These are phyloP conservation scores for Phytoseiulus persimilis DNA, from an alignment of 2,888 invertebrate genomes.

Conservation along the genomic window DNA sequence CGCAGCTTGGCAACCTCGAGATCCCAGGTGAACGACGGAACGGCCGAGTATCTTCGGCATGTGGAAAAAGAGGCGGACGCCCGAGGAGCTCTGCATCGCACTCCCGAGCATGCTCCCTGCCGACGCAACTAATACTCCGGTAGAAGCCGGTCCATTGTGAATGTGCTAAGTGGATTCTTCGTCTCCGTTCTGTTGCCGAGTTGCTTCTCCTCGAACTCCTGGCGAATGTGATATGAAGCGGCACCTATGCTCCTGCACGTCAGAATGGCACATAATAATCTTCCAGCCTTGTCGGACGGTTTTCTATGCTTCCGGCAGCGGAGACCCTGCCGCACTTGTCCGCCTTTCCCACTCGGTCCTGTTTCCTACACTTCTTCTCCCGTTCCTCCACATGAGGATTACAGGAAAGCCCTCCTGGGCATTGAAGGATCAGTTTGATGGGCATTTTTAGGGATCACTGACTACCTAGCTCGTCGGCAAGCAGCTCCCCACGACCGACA, in stretches of 20 bases:
- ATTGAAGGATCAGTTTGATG: neutral
- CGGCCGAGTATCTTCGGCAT: neutral
- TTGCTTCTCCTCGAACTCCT: neutral
- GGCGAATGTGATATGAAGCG: neutral
- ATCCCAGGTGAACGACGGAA: too few species aligned
- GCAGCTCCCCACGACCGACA: neutral
- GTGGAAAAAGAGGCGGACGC: neutral
- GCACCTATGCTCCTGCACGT: neutral
- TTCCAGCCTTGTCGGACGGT: neutral
- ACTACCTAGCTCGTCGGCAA: neutral
- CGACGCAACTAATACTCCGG: neutral
- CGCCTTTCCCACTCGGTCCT: neutral
- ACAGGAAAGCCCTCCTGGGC: neutral
- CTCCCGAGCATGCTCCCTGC: neutral
- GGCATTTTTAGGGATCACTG: constrained; percentile 5
- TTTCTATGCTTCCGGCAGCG: neutral
- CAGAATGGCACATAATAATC: neutral
- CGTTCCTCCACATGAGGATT: neutral
- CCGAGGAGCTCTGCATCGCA: neutral
- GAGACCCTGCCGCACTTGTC: neutral
- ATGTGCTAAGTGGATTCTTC: neutral
- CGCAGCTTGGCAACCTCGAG: too few species aligned
- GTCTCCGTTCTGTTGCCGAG: neutral
- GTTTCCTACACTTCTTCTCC: neutral
- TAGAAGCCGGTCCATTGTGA: neutral